Evolutionary conservation across 2,113 vertebrate species (phyloP), one percentile per base, ranked within the genome.

Genomic region (Coreoperca whiteheadi): DNA sequence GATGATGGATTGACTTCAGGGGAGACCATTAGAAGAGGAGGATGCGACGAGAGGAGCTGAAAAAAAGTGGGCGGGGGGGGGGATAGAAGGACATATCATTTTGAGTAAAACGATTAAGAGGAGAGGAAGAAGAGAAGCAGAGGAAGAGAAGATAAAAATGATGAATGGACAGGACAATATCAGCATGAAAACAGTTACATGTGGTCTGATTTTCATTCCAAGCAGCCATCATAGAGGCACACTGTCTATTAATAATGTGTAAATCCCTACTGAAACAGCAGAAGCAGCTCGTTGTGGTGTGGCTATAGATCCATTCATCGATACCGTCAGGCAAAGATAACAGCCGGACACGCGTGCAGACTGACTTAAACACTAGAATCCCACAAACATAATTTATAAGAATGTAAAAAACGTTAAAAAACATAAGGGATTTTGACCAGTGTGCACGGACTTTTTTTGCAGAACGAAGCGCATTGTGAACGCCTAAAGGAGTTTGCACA

Each of bases 1-100:
- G 46, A 66, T 60, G 67, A 76, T 77, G 37, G 30, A 43, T 53
- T 8, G 34, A 54, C 34, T 34, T 60, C 51, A 78, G 34, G 20
- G 20, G 32, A 57, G 56, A 51, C 0, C 5, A 14, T 23, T 48
- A 30, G 28, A 57, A 66, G 59, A 50, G 11, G 28, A 14, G 32
- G 25, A 53, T n/a, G 64, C 43, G 43, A 67, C 8, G 21, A 61
- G 28, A 68, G 8, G 54, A 30, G 63, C 65, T 46, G 50, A 50
- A 50, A 56, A 34, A 28, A 21, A 39, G 18, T 11, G 14, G n/a
- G n/a, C n/a, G n/a, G n/a, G n/a, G n/a, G n/a, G n/a, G n/a, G n/a
- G n/a, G n/a, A 53, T 6, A 65, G 18, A 25, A 23, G 3, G 57
- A 50, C 48, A 2, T 20, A 64, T 64, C 37, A 54, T 28, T 41